A percentile compares a stretch with the other conserved stretches of the same genome.
phyloP scores from a whole-genome alignment of 2,888 invertebrate genomes.

The Achlya flavicornis region DNA sequence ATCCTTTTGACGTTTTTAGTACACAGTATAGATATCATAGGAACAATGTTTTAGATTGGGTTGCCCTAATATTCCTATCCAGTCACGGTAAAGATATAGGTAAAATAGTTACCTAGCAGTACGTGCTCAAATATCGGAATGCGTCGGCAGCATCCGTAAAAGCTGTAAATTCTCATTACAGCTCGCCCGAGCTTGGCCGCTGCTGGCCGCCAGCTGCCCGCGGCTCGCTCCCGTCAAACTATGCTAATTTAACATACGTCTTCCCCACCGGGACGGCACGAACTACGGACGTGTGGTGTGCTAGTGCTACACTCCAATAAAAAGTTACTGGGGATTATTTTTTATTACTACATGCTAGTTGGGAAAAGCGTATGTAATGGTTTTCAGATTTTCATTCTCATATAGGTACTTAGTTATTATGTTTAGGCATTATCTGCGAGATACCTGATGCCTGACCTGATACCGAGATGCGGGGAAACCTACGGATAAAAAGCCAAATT shows the following conservation, averaged over 20 bases:
- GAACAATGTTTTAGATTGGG: no score
- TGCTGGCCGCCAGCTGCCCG: constrained; percentile 31
- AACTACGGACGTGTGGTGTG: constrained; percentile 17
- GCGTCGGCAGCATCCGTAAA: constrained; percentile 41
- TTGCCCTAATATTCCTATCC: neutral
- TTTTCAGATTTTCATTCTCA: neutral
- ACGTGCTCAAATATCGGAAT: constrained; percentile 47
- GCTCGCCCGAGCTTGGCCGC: constrained; percentile 17
- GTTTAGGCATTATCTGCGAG: no score
- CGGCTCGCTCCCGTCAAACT: constrained; percentile 57
- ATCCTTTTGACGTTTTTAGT: no score
- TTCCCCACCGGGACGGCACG: constrained; percentile 33
- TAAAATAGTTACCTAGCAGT: constrained; percentile 15
- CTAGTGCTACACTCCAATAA: constrained; percentile 1
- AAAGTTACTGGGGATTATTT: constrained; percentile 8
- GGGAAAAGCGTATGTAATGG: neutral
- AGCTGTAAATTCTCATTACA: constrained; percentile 68
- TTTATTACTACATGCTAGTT: constrained; percentile 9
- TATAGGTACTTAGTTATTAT: no score
- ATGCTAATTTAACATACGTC: constrained; percentile 69
- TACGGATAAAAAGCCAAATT: no score
- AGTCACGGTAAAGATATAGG: neutral
- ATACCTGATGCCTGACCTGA: no score
- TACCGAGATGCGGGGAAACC: no score
- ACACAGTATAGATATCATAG: no score